Base-by-base conservation (phyloP, 2,888 invertebrate genomes). In the Trachelus iudaicus region DNA sequence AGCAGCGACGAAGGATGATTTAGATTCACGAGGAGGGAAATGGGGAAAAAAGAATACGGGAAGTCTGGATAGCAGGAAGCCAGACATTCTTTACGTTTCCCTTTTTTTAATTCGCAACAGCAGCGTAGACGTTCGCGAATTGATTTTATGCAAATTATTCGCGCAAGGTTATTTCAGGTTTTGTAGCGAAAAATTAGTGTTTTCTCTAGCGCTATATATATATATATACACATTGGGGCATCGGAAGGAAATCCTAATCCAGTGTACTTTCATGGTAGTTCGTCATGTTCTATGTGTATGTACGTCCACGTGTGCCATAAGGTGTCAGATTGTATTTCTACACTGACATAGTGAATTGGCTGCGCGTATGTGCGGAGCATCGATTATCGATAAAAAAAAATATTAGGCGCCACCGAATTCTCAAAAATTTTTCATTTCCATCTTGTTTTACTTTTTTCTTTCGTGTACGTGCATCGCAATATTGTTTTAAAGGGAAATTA, bases 91-190 rank as follows among this genome's bases (percentile, higher is more conserved):
- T 56, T 56, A 23, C 56, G 56, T 31, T 71, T 37, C 13, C 37
- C 1, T 31, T 13, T 71, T 34, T 31, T 71, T 69, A 30, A 31
- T 71, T 71, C 31, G 31, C 23, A 23, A 56, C 23, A 56, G 56
- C 6, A 73, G 34, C 73, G 73, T 71, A 35, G 75, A 74, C 77
- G 75, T 76, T 76, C 71, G 75, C 75, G 75, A 83, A 84, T 84
- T 83, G 82, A 85, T 85, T 85, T 82, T 83, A 85, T 85, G 85
- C 82, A 84, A 84, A 85, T 83, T 77, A 76, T 73, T 56, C 73
- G 37, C 69, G 79, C 34, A 69, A 76, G 68, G 76, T 56, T 56
- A 56, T 56, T 56, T 56, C 9, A 56, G 56, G 2, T 56, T 23
- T 23, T 9, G 23, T 9, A 9, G 56, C 23, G 23, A 15, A 1